Conservation (phyloP, 64 coral and sea anemone species). For the Pocillopora verrucosa region DNA sequence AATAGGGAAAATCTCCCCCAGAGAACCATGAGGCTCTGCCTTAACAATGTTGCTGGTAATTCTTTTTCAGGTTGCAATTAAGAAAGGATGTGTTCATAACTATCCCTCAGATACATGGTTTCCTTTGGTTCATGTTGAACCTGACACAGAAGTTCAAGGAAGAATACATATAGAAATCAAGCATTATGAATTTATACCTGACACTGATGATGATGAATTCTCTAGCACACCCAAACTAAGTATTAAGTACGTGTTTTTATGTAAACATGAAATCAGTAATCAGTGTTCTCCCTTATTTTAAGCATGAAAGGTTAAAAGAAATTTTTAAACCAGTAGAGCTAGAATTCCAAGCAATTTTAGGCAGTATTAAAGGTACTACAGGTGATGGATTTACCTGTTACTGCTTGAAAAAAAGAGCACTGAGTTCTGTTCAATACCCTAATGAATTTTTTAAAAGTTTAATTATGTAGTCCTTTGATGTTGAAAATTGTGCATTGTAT, state of each 20-base stretch:
- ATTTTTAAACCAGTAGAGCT: too few species aligned
- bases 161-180: constrained; percentile 60
- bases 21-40: too few species aligned
- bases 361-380: too few species aligned
- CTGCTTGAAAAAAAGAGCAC: too few species aligned
- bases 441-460: too few species aligned
- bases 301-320: background rate
- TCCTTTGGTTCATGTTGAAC: constrained; percentile 64
- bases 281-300: background rate
- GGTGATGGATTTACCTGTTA: too few species aligned
- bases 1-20: too few species aligned
- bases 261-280: background rate
- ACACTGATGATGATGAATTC: constrained; percentile 46
- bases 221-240: constrained; percentile 53
- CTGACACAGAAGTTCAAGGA: constrained; percentile 84
- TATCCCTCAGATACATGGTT: constrained; percentile 86
- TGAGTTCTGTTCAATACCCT: too few species aligned
- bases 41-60: background rate
- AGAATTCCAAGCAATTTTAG: too few species aligned
- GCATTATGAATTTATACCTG: constrained; percentile 54
- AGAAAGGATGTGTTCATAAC: constrained; percentile 73
- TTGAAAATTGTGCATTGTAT: too few species aligned
- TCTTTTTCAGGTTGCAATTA: constrained; percentile 77
- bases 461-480: too few species aligned
- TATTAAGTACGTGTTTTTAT: background rate